A percentile compares a stretch with the other conserved stretches of the same genome.
phyloP scores from a whole-genome alignment of 2,797 vertebrate species.

The Melanotaenia nigrans region DNA sequence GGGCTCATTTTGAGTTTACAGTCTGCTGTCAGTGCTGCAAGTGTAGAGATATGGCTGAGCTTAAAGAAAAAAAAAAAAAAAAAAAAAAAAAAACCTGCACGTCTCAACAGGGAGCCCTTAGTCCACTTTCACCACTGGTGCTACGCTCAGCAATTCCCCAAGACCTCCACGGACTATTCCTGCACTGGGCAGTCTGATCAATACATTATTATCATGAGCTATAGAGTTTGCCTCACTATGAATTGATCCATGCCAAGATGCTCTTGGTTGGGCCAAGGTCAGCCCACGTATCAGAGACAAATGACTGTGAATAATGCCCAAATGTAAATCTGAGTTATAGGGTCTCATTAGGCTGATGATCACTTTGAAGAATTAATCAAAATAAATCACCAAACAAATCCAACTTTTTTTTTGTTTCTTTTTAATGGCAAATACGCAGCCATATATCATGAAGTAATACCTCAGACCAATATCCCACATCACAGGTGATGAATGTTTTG shows the following conservation, averaged over 20 bases:
- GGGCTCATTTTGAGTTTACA: conserved; percentile 56
- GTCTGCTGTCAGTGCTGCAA: conserved; percentile 14
- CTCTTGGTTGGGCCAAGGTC: conserved; percentile 48
- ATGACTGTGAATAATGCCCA: conserved; percentile 22
- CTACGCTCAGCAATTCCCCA: conserved; percentile 17
- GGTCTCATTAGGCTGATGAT: neutral
- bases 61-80: neutral
- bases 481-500: conserved; percentile 1
- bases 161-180: conserved; percentile 32
- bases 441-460: conserved; percentile 3
- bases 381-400: conserved; percentile 10
- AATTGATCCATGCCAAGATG: conserved; percentile 45
- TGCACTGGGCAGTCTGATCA: conserved; percentile 34
- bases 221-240: conserved; percentile 26
- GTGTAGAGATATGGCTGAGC: conserved; percentile 29
- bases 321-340: conserved; percentile 15
- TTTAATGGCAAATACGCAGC: neutral
- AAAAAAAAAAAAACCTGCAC: conserved; percentile 12
- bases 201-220: conserved; percentile 59
- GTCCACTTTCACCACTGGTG: conserved; percentile 7
- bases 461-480: neutral
- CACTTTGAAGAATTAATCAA: neutral
- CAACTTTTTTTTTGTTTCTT: neutral
- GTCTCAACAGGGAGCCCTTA: conserved; percentile 18
- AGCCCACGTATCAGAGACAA: conserved; percentile 32